Conservation (phyloP, 2,888 invertebrate species). For the Ectemnius cavifrons region DNA sequence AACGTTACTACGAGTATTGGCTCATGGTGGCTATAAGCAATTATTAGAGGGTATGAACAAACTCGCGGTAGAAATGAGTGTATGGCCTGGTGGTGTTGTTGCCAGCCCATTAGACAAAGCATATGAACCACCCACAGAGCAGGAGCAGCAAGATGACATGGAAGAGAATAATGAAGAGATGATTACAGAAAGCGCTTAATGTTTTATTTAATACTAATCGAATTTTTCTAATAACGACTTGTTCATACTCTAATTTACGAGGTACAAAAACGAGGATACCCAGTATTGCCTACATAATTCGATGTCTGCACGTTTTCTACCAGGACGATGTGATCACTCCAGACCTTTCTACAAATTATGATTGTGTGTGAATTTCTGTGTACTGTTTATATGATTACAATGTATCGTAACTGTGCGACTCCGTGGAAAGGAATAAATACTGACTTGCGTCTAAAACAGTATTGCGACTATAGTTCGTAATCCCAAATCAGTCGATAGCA, state of each 20-base stretch:
- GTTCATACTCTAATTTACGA: conserved; percentile 31
- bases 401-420: not conserved
- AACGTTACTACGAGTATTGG: conserved; percentile 92
- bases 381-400: conserved; percentile 13
- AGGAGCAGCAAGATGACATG: conserved; percentile 87
- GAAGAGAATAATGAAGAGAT: conserved; percentile 84
- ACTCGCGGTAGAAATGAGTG: conserved; percentile 93
- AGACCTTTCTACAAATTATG: conserved; percentile 23
- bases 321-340: conserved; percentile 13
- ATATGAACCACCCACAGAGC: conserved; percentile 88
- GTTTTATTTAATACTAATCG: conserved; percentile 9
- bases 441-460: conserved; percentile 9
- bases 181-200: conserved; percentile 79
- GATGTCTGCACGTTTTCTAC: conserved; percentile 22
- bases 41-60: conserved; percentile 85
- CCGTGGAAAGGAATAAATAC: conserved; percentile 34
- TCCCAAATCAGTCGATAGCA: not conserved
- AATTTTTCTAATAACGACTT: conserved; percentile 12
- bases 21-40: conserved; percentile 96
- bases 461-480: not conserved
- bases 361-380: conserved; percentile 22
- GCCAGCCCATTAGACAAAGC: conserved; percentile 97
- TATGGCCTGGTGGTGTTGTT: conserved; percentile 95
- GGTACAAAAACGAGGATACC: conserved; percentile 46
- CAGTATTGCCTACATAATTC: conserved; percentile 43